These are phyloP conservation scores for Trinorchestia longiramus DNA, from an alignment of 1,140 invertebrate species.

Conservation along the genomic window DNA sequence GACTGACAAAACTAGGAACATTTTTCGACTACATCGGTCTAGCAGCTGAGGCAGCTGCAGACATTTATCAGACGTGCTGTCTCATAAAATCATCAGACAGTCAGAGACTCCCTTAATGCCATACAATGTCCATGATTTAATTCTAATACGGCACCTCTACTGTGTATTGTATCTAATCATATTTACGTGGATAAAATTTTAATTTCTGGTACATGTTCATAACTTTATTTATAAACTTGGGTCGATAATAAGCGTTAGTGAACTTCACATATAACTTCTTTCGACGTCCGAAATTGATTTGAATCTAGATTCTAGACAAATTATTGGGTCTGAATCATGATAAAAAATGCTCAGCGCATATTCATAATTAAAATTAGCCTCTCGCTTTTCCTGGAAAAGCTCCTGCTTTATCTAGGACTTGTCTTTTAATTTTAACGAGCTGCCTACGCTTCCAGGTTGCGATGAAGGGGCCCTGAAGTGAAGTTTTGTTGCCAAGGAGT, in stretches of 20 bases:
- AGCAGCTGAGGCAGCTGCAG: not conserved
- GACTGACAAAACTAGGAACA: no score
- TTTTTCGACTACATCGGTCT: no score
- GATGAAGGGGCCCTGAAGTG: not conserved
- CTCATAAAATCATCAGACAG: conserved; percentile 25
- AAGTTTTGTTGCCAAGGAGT: not conserved
- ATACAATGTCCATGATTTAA: not conserved
- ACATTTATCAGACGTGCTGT: conserved; percentile 24
- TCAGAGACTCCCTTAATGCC: not conserved
- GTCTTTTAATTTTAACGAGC: conserved; percentile 44
- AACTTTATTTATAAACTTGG: not conserved
- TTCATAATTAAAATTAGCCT: not conserved
- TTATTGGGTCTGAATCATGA: not conserved
- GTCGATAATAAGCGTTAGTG: not conserved
- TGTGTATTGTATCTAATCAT: not conserved
- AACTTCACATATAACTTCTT: not conserved
- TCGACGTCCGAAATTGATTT: not conserved
- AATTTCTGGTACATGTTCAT: not conserved
- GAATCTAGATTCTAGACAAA: not conserved
- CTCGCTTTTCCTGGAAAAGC: not conserved
- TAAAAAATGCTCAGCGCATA: not conserved
- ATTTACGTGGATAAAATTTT: not conserved
- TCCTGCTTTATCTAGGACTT: not conserved
- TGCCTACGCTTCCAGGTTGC: not conserved
- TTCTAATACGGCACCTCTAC: not conserved